A percentile compares a stretch with the other conserved stretches of the same genome.
These are phyloP conservation scores for Belgica antarctica DNA, from an alignment of 2,888 invertebrate genomes.

Conservation along the genomic window DNA sequence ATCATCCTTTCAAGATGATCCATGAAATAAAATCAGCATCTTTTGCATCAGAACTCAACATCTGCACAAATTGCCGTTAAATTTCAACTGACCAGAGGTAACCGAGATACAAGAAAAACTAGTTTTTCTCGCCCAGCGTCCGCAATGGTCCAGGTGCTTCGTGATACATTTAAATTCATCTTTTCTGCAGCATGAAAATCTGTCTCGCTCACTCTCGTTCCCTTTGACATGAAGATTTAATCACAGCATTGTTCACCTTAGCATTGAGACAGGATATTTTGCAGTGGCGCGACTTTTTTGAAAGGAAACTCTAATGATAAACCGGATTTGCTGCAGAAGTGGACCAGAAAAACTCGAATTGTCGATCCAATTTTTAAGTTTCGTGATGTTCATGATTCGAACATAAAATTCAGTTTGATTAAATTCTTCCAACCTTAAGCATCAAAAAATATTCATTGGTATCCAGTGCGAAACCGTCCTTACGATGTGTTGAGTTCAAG, in stretches of 20 bases:
- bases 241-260: neutral
- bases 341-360: neutral
- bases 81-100: slow-evolving; percentile 14
- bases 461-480: neutral
- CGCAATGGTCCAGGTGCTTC: slow-evolving; percentile 26
- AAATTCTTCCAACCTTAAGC: slow-evolving; percentile 44
- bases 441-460: slow-evolving; percentile 44
- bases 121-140: neutral
- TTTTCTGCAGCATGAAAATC: neutral
- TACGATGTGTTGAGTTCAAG: neutral
- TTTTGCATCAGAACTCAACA: neutral
- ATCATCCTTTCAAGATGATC: neutral
- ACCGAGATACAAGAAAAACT: slow-evolving; percentile 18
- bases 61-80: slow-evolving; percentile 21
- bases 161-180: slow-evolving; percentile 6
- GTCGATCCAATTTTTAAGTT: slow-evolving; percentile 1
- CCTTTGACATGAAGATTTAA: neutral
- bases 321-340: neutral
- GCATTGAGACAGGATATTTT: too few relatives aligned
- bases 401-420: slow-evolving; percentile 43
- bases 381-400: slow-evolving; percentile 33
- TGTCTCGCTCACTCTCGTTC: neutral
- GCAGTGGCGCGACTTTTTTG: neutral
- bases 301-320: neutral
- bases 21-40: slow-evolving; percentile 30